Conservation (phyloP, 2,888 invertebrate genomes). For the Theodoxus fluviatilis region DNA sequence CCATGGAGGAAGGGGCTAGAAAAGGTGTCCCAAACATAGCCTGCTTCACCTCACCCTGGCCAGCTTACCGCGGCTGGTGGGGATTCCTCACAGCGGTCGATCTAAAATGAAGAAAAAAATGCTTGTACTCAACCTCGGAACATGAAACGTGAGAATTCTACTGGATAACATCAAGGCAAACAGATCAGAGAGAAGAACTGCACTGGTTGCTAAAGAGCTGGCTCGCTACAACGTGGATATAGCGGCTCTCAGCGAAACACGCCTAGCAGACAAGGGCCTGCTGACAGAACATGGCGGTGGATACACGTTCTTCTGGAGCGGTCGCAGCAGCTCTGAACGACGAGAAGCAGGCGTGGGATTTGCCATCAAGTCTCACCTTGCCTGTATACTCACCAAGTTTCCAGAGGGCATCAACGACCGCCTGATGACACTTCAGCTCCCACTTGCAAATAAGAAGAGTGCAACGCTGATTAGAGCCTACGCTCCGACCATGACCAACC, state of each 20-base stretch:
- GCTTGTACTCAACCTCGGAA: neutral
- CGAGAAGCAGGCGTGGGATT: conserved; percentile 16
- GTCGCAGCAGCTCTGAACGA: neutral
- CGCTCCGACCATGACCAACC: no score
- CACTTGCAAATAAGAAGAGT: no score
- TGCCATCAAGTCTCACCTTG: conserved; percentile 5
- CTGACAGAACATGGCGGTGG: conserved; percentile 2
- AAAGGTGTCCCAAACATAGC: neutral
- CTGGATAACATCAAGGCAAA: conserved; percentile 1
- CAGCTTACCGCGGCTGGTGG: neutral
- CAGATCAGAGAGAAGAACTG: conserved; percentile 13
- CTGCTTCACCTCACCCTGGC: no score
- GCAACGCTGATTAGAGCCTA: no score
- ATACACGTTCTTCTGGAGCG: conserved; percentile 20
- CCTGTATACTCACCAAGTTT: no score
- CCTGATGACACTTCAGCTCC: no score
- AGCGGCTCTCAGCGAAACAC: conserved; percentile 8
- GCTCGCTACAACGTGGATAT: conserved; percentile 18
- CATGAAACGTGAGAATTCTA: conserved; percentile 3
- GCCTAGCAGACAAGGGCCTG: conserved; percentile 5
- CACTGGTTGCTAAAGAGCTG: conserved; percentile 15
- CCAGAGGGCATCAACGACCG: no score
- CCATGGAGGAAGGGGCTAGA: conserved; percentile 17
- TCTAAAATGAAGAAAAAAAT: neutral
- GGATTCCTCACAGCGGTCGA: neutral